Evolutionary conservation across 2,888 invertebrate genomes (phyloP).

Genomic region (Orchesellides sinensis): DNA sequence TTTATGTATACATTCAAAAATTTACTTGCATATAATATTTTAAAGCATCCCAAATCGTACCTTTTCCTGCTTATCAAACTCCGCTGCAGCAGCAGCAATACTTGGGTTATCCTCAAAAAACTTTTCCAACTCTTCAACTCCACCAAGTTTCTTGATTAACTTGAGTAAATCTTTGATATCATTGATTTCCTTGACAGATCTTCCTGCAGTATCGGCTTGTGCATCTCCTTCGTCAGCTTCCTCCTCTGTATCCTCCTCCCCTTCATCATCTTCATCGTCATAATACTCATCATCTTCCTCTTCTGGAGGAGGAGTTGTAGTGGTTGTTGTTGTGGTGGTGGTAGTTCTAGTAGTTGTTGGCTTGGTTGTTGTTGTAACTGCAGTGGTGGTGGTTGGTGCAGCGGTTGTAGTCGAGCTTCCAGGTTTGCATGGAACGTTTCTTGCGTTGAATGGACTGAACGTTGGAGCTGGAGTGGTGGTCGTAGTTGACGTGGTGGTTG

Average conservation of each 20-base stretch:
- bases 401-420: constrained; percentile 78
- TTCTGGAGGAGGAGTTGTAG: constrained; percentile 75
- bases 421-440: constrained; percentile 83
- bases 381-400: constrained; percentile 77
- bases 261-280: constrained; percentile 75
- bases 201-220: constrained; percentile 62
- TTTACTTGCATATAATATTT: neutral
- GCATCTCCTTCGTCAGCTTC: constrained; percentile 66
- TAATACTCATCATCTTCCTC: constrained; percentile 77
- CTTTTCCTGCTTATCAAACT: constrained; percentile 67
- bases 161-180: constrained; percentile 73
- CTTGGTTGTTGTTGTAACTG: constrained; percentile 75
- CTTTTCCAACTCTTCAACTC: constrained; percentile 89
- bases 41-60: neutral
- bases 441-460: constrained; percentile 78
- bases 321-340: constrained; percentile 77
- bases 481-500: constrained; percentile 79
- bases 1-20: neutral
- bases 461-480: constrained; percentile 76
- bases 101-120: constrained; percentile 74
- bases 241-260: constrained; percentile 79
- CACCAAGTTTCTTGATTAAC: constrained; percentile 79
- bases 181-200: constrained; percentile 72
- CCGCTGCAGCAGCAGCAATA: constrained; percentile 70
- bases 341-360: constrained; percentile 77